Evolutionary conservation across 2,113 vertebrate genomes (phyloP), one percentile per base, ranked within the genome.

Genomic region (Stomatorhinus ivindoensis): DNA sequence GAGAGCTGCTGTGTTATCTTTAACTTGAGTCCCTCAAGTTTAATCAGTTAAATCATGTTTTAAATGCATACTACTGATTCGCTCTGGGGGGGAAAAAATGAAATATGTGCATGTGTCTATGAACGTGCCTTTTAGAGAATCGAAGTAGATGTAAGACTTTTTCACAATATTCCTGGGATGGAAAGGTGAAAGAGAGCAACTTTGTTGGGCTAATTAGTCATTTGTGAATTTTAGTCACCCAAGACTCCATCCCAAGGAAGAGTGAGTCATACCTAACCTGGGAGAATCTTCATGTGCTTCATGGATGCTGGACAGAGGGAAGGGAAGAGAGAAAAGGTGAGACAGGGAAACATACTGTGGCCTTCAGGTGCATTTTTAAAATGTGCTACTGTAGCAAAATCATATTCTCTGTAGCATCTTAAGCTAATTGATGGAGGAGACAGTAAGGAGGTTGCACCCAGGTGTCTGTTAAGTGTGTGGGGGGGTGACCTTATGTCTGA

Each of bases 251-350:
- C 93, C 94, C 94, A 93, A 95, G 91, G 93, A 92, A 89, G 50
- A 69, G 94, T 95, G 94, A 95, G 91, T 95, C 95, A 95, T 92
- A 92, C 94, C 94, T 92, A 92, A 94, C 93, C 92, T 88, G 90
- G 92, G 91, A 94, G 92, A 92, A 92, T 92, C 91, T 90, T 92
- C 90, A 93, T 44, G 50, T 44, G 15, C 24, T n/a, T 89, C 17
- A 80, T 27, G 93, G 93, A 95, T 93, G 92, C 92, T 91, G 92
- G 91, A 91, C 89, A 91, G 94, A 92, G 93, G 92, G 93, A 94
- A 92, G 93, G 91, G 92, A 91, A 93, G 92, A 92, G 50, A 88
- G 90, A 92, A 94, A 94, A 95, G 94, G 92, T 92, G 93, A 95
- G 93, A 95, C 94, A 94, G 90, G 88, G 90, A 93, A 93, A 92